phyloP scores from a whole-genome alignment of 2,888 invertebrate genomes.

The Lasioglossum marginatum region DNA sequence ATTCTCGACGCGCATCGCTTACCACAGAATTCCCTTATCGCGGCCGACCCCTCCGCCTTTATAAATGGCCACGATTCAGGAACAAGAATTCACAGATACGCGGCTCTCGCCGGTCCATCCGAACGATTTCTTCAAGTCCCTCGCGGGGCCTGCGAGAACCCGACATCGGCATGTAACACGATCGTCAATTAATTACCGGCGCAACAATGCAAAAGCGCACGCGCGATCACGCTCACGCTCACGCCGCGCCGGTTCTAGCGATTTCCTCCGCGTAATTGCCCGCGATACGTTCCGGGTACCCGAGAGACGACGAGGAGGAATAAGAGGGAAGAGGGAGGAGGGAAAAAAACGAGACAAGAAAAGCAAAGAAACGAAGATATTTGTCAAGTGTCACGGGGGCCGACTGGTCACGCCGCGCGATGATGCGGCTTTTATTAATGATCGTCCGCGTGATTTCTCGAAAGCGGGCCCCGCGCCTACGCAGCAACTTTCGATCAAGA shows the following conservation, averaged over 20 bases:
- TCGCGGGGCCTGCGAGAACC: background rate
- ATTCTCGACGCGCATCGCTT: constrained; percentile 62
- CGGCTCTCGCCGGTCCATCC: constrained; percentile 21
- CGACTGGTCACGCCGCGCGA: constrained; percentile 46
- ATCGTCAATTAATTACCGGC: constrained; percentile 32
- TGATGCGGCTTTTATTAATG: constrained; percentile 71
- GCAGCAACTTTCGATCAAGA: constrained; percentile 64
- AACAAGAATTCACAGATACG: constrained; percentile 59
- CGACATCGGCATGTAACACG: constrained; percentile 25
- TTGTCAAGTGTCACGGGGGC: constrained; percentile 57
- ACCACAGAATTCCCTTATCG: constrained; percentile 62
- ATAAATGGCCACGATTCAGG: constrained; percentile 67
- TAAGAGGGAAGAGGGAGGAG: background rate
- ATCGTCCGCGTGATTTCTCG: constrained; percentile 60
- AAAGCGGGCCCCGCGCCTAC: constrained; percentile 61
- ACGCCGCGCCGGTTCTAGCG: background rate
- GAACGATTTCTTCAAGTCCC: constrained; percentile 37
- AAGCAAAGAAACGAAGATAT: constrained; percentile 51
- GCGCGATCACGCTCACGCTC: background rate
- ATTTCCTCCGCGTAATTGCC: constrained; percentile 44
- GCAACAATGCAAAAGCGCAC: constrained; percentile 23
- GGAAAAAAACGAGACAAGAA: background rate
- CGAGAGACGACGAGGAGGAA: background rate
- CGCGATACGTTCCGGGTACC: constrained; percentile 25
- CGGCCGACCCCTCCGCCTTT: constrained; percentile 52